These are phyloP conservation scores for Patella caerulea DNA, from an alignment of 2,888 invertebrate genomes.

Conservation along the genomic window DNA sequence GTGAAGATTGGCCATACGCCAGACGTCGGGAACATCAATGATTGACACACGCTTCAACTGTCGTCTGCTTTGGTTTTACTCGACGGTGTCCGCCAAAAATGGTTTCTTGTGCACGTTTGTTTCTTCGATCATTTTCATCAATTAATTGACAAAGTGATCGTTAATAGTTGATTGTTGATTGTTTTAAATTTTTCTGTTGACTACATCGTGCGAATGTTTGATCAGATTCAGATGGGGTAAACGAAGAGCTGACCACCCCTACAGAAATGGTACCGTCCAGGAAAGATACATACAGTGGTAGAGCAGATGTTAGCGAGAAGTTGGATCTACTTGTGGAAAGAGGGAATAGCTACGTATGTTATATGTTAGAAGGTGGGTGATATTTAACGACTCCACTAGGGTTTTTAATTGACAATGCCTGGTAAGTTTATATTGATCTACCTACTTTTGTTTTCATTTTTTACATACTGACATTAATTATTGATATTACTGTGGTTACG, in stretches of 20 bases:
- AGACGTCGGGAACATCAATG: background rate
- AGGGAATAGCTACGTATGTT: slow-evolving; percentile 2
- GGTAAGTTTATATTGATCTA: background rate
- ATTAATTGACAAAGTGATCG: no score
- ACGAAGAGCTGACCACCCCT: background rate
- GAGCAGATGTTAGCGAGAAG: slow-evolving; percentile 2
- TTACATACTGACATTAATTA: no score
- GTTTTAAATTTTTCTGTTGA: no score
- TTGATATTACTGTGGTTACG: no score
- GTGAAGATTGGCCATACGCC: background rate
- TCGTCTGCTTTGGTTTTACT: background rate
- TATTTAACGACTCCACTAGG: no score
- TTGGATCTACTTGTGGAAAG: slow-evolving; percentile 8
- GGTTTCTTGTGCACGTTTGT: background rate
- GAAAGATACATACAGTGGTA: slow-evolving; percentile 3
- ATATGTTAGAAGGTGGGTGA: slow-evolving; percentile 10
- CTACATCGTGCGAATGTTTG: background rate
- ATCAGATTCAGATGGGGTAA: slow-evolving; percentile 5
- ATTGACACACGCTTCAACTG: background rate
- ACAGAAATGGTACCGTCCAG: slow-evolving; percentile 7
- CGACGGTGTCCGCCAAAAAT: background rate
- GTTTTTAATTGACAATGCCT: background rate
- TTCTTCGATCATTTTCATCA: no score
- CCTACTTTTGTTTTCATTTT: no score
- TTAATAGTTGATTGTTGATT: no score